Evolutionary conservation across 2,113 vertebrate species (phyloP), one percentile per base, ranked within the genome.

Genomic region (Ageneiosus marmoratus): DNA sequence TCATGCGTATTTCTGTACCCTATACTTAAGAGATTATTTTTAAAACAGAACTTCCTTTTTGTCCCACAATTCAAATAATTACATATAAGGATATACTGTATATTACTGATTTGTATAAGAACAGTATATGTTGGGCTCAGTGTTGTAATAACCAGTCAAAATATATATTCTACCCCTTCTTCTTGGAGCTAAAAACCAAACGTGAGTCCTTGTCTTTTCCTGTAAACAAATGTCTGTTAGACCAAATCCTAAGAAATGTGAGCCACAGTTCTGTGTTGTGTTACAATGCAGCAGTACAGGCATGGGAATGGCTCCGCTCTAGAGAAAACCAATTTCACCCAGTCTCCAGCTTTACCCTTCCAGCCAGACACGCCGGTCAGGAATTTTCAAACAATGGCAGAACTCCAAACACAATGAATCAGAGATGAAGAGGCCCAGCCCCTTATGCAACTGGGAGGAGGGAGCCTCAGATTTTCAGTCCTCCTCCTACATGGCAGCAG

Each of bases 281-380:
- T 44, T 83, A 37, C 73, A 55, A 22, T 11, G 48, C 29, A 48
- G 44, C 34, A 24, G 5, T 24, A 41, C 32, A 86, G 32, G 53
- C 44, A 29, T 53, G 76, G 29, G 29, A 75, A 46, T 67, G 77
- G 67, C 34, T 24, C 20, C 50, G 15, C 27, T 76, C 29, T 76
- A 77, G 13, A 85, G 83, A 24, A 65, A 67, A 75, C 76, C 34
- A 46, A 62, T 56, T 85, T 81, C 89, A 92, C 93, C 94, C 90
- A 69, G 89, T 93, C 88, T 89, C 94, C 96, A 94, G 90, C 86
- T 12, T 67, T 88, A 90, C 94, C 94, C 83, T 91, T 85, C 89
- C 91, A 93, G 92, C 94, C 96, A 92, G 93, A 87, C 91, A 88
- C 89, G 88, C 88, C 0, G 0, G 79, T 91, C 58, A 89, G 87